Evolutionary conservation across 2,113 vertebrate species (phyloP).

Genomic region (Limanda limanda): DNA sequence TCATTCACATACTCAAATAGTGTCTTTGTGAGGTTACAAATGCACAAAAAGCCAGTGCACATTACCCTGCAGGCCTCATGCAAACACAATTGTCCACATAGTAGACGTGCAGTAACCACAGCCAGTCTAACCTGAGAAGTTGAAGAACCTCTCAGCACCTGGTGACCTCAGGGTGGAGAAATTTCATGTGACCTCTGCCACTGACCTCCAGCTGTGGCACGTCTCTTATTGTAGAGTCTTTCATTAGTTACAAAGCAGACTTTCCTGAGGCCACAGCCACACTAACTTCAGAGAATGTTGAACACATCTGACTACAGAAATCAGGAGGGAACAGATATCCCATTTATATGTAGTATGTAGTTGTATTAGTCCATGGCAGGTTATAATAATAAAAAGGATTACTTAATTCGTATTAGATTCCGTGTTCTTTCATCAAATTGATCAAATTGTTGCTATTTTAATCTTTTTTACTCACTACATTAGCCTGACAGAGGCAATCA

Average conservation of each 20-base stretch:
- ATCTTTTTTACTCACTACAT: not conserved
- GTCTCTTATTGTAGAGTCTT: constrained; percentile 20
- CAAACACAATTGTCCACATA: not conserved
- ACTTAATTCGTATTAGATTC: not conserved
- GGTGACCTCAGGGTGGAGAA: constrained; percentile 47
- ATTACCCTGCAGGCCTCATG: not conserved
- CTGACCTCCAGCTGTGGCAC: constrained; percentile 44
- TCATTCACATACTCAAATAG: not conserved
- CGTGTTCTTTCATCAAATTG: not conserved
- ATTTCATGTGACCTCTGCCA: constrained; percentile 38
- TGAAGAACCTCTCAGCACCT: constrained; percentile 17
- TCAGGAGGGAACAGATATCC: not conserved
- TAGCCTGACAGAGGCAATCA: not conserved
- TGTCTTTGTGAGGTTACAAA: not conserved
- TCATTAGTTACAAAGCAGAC: not conserved
- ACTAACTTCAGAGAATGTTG: constrained; percentile 2
- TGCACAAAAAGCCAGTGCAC: not conserved
- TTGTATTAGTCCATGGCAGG: not conserved
- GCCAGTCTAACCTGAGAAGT: constrained; percentile 14
- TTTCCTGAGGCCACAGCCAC: not conserved
- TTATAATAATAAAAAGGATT: not conserved
- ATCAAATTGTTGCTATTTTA: not conserved
- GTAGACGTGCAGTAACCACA: not conserved
- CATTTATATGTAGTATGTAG: not conserved
- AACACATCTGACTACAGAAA: not conserved